Percentiles rank a stretch among this genome's conserved stretches.
These are phyloP conservation scores for Syritta pipiens DNA, from an alignment of 2,888 invertebrate species.

Conservation along the genomic window DNA sequence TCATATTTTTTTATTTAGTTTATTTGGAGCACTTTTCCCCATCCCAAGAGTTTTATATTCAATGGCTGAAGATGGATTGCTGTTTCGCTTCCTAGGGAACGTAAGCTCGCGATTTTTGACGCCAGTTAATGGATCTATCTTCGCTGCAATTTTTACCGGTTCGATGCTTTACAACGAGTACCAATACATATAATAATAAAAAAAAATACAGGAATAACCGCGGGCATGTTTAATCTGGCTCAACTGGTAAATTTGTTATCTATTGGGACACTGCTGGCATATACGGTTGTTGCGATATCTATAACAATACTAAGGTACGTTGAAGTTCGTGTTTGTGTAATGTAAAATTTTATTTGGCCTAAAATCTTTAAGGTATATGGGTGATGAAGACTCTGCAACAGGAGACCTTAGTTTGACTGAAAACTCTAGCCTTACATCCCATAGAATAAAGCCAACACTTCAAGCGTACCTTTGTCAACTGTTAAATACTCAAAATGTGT, in stretches of 20 bases:
- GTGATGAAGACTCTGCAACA: too few species aligned
- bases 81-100: slow-evolving; percentile 86
- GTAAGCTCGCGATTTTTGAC: slow-evolving; percentile 86
- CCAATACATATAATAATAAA: background rate
- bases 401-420: slow-evolving; percentile 72
- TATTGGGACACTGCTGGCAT: slow-evolving; percentile 91
- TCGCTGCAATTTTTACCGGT: slow-evolving; percentile 87
- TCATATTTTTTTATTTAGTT: slow-evolving; percentile 79
- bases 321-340: too few species aligned
- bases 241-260: slow-evolving; percentile 95
- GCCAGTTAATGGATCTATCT: slow-evolving; percentile 86
- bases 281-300: slow-evolving; percentile 93
- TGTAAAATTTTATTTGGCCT: background rate
- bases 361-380: slow-evolving; percentile 73
- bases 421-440: slow-evolving; percentile 72
- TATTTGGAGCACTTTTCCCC: slow-evolving; percentile 90
- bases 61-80: slow-evolving; percentile 91
- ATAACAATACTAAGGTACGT: slow-evolving; percentile 88
- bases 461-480: slow-evolving; percentile 72
- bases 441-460: slow-evolving; percentile 71
- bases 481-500: slow-evolving; percentile 74
- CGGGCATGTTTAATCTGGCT: slow-evolving; percentile 89
- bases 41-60: slow-evolving; percentile 91
- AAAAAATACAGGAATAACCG: slow-evolving; percentile 83
- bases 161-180: too few species aligned